Base-by-base conservation (phyloP, 2,888 invertebrate genomes). In the Caenorhabditis panamensis region DNA sequence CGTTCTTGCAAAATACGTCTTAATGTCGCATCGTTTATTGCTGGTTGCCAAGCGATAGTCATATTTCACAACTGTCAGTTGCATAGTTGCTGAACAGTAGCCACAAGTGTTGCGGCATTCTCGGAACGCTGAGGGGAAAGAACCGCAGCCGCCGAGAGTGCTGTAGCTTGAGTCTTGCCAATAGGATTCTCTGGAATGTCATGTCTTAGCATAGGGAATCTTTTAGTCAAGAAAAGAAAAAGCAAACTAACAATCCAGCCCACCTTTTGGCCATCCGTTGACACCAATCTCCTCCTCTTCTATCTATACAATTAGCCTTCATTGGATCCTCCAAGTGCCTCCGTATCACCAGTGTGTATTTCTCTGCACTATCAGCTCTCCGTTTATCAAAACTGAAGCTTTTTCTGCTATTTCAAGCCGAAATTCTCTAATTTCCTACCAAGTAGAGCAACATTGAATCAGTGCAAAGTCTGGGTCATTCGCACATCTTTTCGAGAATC, bases 41-140 rank as follows among this genome's bases (percentile, higher is more conserved):
- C 82, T 82, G 0, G 72, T 84, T 9, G 87, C 87, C 28, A 84
- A 53, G 16, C 51, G 54, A 61, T 81, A 80, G 51, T 86, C 79
- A 62, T 85, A 87, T 16, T 78, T 84, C 31, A 84, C 79, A 0
- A 69, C 56, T 24, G 76, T 79, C 37, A 79, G 20, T 61, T 79
- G 78, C 76, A 78, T 83, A 0, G 67, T 84, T 6, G 84, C 79
- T 11, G 85, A 80, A 73, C 89, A 89, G 75, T 87, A 89, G 11
- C 89, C 89, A 75, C 89, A 89, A 11, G 87, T 84, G 41, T 78
- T 82, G 16, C 88, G 79, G 44, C 89, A 89, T 28, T 88, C 87
- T n/a, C 89, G 76, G 67, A 89, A 89, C 0, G 89, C 89, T 58
- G 89, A 86, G 0, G 89, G 89, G 56, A 88, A 86, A 1, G 86